Base-by-base conservation (phyloP, 2,797 vertebrate genomes). In the Sitta carolinensis region DNA sequence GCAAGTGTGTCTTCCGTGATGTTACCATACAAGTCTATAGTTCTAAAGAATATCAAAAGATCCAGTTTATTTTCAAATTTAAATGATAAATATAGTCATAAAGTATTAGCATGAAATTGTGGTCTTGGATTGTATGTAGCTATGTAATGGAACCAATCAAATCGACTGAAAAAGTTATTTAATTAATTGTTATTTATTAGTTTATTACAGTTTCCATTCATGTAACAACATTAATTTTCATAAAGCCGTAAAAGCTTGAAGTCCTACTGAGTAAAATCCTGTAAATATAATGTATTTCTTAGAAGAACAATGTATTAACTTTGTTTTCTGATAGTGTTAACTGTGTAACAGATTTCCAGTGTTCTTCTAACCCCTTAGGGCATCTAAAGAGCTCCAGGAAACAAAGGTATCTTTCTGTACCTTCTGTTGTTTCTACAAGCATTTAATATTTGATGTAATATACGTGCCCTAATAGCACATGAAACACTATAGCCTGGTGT, bases 401-500 rank as follows among this genome's bases (percentile, higher is more conserved):
- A 94, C 90, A 93, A 87, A 95, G 62, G 40, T 93, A 92, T 94
- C 83, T 91, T 91, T 92, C 72, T 36, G 63, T 68, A 61, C 84
- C 77, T 95, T 96, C 89, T 94, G 69, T 81, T 94, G 47, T 85
- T 92, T 94, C 77, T 72, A 91, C 87, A 94, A 78, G 59, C 58
- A 89, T 94, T 94, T 94, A 92, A 93, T 92, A 89, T 84, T 93
- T 94, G 74, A 95, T 95, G 79, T 43, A 50, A 91, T 94, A 87
- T 84, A 84, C 52, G 48, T 89, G 86, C 54, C 91, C 84, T 92
- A 89, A 93, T 84, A 95, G 63, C 62, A 76, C 25, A 81, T 73
- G 74, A 87, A 93, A 89, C 74, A 69, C 59, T 48, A 40, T 10
- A 74, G 75, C 79, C 50, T 91, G 77, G 73, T 66, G 83, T 84